These are phyloP conservation scores for Leucozona laternaria DNA, from an alignment of 2,888 invertebrate species.

Conservation along the genomic window DNA sequence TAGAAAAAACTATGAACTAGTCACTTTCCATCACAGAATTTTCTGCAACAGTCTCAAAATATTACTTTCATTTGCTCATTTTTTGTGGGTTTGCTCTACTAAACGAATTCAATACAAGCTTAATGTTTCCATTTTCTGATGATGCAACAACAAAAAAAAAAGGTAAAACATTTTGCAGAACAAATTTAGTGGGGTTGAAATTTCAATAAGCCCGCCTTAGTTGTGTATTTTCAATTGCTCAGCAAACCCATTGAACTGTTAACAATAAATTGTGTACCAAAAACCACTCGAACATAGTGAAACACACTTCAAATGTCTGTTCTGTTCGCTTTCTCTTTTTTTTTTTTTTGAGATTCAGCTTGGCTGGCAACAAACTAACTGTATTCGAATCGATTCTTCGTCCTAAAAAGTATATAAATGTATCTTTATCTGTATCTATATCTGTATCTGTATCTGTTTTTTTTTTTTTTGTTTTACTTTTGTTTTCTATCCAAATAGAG, in stretches of 20 bases:
- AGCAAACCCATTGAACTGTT: slow-evolving; percentile 66
- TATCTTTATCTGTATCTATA: too few relatives aligned
- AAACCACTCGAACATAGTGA: slow-evolving; percentile 54
- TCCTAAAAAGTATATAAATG: slow-evolving; percentile 4
- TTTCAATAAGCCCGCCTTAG: slow-evolving; percentile 40
- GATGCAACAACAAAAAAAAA: neutral
- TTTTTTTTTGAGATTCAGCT: too few relatives aligned
- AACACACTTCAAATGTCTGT: slow-evolving; percentile 40
- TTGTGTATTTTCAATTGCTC: slow-evolving; percentile 48
- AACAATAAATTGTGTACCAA: slow-evolving; percentile 59
- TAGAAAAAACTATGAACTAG: neutral
- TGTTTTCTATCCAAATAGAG: slow-evolving; percentile 39
- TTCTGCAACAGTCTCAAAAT: neutral
- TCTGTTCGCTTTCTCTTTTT: neutral
- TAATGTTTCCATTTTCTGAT: slow-evolving; percentile 5
- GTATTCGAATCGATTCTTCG: slow-evolving; percentile 4
- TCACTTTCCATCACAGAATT: neutral
- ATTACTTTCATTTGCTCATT: neutral
- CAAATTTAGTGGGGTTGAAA: slow-evolving; percentile 43
- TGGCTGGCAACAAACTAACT: slow-evolving; percentile 36
- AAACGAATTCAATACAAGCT: neutral
- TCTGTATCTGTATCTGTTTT: too few relatives aligned
- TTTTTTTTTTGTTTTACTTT: slow-evolving; percentile 23
- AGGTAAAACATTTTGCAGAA: slow-evolving; percentile 33
- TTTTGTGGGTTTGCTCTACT: neutral